phyloP scores from a whole-genome alignment of 64 coral and sea anemone genomes.

The Astreopora myriophthalma region DNA sequence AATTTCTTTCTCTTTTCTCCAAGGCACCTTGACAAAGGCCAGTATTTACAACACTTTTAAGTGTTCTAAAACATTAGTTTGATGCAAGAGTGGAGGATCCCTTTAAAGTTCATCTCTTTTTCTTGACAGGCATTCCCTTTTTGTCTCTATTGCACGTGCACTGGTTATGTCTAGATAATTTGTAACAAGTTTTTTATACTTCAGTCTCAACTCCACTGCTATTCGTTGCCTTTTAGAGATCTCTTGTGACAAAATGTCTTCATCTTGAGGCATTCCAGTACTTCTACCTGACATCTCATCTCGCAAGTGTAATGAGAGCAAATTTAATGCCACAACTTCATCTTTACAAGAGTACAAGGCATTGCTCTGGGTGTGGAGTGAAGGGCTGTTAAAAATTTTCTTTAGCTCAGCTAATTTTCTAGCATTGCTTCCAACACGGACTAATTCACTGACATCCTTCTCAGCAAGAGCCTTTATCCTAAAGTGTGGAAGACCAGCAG shows the following conservation, averaged over 20 bases:
- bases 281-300: conserved; percentile 47
- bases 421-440: conserved; percentile 15
- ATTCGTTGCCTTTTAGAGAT: neutral
- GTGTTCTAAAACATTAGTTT: too few species aligned
- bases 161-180: conserved; percentile 60
- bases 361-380: conserved; percentile 24
- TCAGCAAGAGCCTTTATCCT: conserved; percentile 55
- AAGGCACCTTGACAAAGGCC: too few species aligned
- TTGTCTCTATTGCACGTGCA: conserved; percentile 56
- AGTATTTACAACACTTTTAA: too few species aligned
- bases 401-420: conserved; percentile 27
- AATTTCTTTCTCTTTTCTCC: too few species aligned
- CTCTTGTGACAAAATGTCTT: conserved; percentile 21
- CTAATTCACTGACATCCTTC: conserved; percentile 10
- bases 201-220: conserved; percentile 52
- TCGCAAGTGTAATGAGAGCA: conserved; percentile 48
- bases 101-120: conserved; percentile 43
- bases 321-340: conserved; percentile 73
- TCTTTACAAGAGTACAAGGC: conserved; percentile 63
- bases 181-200: conserved; percentile 62
- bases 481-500: conserved; percentile 50
- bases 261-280: conserved; percentile 62
- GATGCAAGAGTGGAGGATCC: too few species aligned
- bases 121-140: conserved; percentile 54
- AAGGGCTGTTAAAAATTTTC: conserved; percentile 42